Evolutionary conservation across 2,797 vertebrate genomes (phyloP).

Genomic region (Enteromius anoplus): DNA sequence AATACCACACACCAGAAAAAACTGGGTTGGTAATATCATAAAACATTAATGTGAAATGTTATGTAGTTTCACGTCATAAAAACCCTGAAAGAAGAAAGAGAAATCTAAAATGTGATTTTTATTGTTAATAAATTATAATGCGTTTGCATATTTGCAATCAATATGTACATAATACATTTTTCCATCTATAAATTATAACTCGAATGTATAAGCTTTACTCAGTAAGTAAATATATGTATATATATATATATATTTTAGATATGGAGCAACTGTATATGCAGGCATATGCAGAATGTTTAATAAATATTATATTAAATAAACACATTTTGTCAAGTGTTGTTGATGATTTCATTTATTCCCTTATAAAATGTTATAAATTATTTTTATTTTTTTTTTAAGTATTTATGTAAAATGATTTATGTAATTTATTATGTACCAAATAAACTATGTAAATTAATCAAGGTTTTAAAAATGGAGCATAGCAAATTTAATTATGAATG

Average conservation of each 20-base stretch:
- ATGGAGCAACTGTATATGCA: slow-evolving; percentile 68
- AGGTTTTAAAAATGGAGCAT: neutral
- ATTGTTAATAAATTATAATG: neutral
- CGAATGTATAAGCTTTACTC: neutral
- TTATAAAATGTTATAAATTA: no score
- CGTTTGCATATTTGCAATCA: neutral
- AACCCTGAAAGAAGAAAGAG: neutral
- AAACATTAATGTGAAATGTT: neutral
- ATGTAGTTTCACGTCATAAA: neutral
- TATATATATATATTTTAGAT: slow-evolving; percentile 33
- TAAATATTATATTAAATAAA: slow-evolving; percentile 48
- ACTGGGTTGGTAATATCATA: neutral
- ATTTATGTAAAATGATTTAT: neutral
- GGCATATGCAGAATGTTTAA: slow-evolving; percentile 67
- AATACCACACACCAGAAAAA: neutral
- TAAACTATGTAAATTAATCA: neutral
- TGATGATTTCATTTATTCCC: neutral
- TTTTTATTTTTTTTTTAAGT: no score
- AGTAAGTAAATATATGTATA: neutral
- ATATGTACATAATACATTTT: slow-evolving; percentile 5
- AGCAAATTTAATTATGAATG: neutral
- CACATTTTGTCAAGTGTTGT: slow-evolving; percentile 30
- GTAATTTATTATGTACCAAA: neutral
- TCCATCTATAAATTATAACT: neutral
- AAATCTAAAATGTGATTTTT: slow-evolving; percentile 2